phyloP scores from a whole-genome alignment of 1,140 invertebrate species.

The Drosophila rufa region DNA sequence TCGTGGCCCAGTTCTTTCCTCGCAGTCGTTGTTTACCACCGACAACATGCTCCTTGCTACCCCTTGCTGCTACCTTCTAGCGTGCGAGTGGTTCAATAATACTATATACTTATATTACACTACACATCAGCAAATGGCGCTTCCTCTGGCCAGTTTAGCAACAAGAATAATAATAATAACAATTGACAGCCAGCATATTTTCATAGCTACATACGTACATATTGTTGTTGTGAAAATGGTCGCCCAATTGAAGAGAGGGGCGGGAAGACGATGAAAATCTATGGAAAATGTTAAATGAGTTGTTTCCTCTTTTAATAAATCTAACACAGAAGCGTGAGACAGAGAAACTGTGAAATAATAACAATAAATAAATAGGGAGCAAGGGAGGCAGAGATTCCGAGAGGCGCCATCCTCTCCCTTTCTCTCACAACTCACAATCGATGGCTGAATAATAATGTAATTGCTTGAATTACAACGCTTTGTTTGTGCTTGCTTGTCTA shows the following conservation, averaged over 20 bases:
- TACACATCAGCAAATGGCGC: slow-evolving; percentile 28
- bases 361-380: slow-evolving; percentile 27
- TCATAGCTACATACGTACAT: neutral
- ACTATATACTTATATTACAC: slow-evolving; percentile 2
- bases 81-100: slow-evolving; percentile 55
- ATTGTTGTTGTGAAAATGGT: slow-evolving; percentile 49
- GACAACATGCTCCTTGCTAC: neutral
- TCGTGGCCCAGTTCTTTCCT: slow-evolving; percentile 3
- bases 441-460: slow-evolving; percentile 14
- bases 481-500: slow-evolving; percentile 5
- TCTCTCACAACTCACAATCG: neutral
- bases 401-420: neutral
- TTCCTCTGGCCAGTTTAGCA: slow-evolving; percentile 21
- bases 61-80: slow-evolving; percentile 19
- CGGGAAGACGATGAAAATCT: slow-evolving; percentile 41
- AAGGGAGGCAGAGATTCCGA: neutral
- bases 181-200: slow-evolving; percentile 50
- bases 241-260: slow-evolving; percentile 35
- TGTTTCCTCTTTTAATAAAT: slow-evolving; percentile 68
- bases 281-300: slow-evolving; percentile 67
- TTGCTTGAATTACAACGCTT: slow-evolving; percentile 36
- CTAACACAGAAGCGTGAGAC: slow-evolving; percentile 18
- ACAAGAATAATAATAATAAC: slow-evolving; percentile 24
- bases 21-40: neutral
- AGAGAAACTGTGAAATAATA: slow-evolving; percentile 2